Percentiles rank a stretch among this genome's conserved stretches.
These are phyloP conservation scores for Gambusia yucatana DNA, from an alignment of 2,797 vertebrate genomes.

Conservation along the genomic window DNA sequence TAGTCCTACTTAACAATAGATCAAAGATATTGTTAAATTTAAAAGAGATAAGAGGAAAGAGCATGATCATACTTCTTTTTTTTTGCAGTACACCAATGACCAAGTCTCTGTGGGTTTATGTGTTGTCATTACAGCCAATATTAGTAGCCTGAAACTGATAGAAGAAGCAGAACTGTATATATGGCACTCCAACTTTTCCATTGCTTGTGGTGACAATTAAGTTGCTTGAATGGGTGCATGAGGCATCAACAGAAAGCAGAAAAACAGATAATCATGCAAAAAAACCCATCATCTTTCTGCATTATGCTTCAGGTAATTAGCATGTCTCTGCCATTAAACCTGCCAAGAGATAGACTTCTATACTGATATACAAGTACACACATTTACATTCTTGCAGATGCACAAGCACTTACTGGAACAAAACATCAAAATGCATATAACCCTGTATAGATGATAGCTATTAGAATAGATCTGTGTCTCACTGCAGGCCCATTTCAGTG, in stretches of 20 bases:
- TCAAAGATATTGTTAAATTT: neutral
- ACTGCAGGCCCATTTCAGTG: constrained; percentile 9
- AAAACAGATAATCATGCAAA: constrained; percentile 17
- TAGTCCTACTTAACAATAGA: neutral
- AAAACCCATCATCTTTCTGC: constrained; percentile 10
- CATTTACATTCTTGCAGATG: constrained; percentile 20
- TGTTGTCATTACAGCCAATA: neutral
- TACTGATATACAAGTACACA: constrained; percentile 53
- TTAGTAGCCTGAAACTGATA: neutral
- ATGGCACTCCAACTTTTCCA: neutral
- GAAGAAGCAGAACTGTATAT: constrained; percentile 1
- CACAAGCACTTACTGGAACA: constrained; percentile 14
- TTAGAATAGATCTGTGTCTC: constrained; percentile 10
- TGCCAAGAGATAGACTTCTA: constrained; percentile 49
- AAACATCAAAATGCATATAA: constrained; percentile 18
- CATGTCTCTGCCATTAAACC: constrained; percentile 56
- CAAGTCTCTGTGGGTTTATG: neutral
- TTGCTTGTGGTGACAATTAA: constrained; percentile 18
- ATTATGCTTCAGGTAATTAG: constrained; percentile 63
- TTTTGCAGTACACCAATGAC: constrained; percentile 4
- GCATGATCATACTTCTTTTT: neutral
- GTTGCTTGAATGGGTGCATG: constrained; percentile 10
- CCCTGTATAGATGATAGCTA: constrained; percentile 5
- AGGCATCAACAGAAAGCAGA: constrained; percentile 23
- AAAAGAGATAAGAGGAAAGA: neutral